Conservation (phyloP, 2,113 vertebrate species). For the Puma concolor region DNA sequence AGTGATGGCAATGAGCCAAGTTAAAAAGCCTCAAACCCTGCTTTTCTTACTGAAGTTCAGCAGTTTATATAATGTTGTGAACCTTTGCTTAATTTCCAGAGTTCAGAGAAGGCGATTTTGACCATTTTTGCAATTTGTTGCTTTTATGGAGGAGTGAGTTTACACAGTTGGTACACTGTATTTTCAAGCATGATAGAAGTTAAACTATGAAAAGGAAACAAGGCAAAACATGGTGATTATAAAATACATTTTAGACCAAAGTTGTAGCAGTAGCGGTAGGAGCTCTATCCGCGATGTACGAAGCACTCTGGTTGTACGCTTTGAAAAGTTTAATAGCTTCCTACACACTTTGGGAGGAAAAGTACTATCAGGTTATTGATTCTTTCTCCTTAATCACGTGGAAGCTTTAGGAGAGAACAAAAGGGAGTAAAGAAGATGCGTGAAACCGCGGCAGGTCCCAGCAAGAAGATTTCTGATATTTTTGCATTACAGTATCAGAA, state of each 20-base stretch:
- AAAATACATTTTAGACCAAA: too few relatives aligned
- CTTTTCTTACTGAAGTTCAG: slow-evolving; percentile 1
- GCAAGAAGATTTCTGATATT: slow-evolving; percentile 33
- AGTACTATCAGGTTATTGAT: slow-evolving; percentile 21
- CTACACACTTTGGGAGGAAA: slow-evolving; percentile 37
- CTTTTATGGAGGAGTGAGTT: slow-evolving; percentile 35
- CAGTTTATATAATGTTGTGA: background rate
- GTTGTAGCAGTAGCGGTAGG: too few relatives aligned
- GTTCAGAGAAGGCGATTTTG: background rate
- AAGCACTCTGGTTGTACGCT: background rate
- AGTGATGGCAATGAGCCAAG: background rate
- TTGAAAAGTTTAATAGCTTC: slow-evolving; percentile 58
- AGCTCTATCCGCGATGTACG: background rate
- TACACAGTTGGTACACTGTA: background rate
- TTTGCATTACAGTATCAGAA: slow-evolving; percentile 35
- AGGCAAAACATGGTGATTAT: slow-evolving; percentile 57
- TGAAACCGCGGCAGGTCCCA: background rate
- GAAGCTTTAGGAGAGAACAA: slow-evolving; percentile 36
- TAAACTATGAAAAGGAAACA: slow-evolving; percentile 50
- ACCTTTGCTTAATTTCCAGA: slow-evolving; percentile 26
- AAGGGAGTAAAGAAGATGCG: background rate
- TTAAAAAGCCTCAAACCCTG: background rate
- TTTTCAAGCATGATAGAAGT: slow-evolving; percentile 60
- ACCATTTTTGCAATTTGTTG: background rate
- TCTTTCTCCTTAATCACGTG: slow-evolving; percentile 37